Evolutionary conservation across 2,888 invertebrate species (phyloP).

Genomic region (Mystacides longicornis): DNA sequence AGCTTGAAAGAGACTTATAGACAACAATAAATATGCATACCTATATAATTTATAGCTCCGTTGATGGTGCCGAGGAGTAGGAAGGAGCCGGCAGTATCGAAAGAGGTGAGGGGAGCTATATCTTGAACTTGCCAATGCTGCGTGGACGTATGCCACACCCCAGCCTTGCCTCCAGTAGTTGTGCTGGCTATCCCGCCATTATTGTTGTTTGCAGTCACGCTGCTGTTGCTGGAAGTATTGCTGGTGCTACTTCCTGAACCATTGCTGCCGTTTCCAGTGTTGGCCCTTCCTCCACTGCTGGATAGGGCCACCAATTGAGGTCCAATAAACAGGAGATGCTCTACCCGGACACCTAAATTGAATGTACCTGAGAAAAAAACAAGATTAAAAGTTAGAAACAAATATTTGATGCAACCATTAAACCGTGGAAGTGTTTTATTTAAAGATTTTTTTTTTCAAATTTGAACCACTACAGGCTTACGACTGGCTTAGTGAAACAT

Average conservation of each 20-base stretch:
- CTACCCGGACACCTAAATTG: constrained; percentile 85
- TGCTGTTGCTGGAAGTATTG: neutral
- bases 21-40: constrained; percentile 48
- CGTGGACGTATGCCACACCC: constrained; percentile 99
- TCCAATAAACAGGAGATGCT: constrained; percentile 95
- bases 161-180: constrained; percentile 72
- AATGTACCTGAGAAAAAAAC: constrained; percentile 65
- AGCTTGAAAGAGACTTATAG: too few relatives aligned
- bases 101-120: constrained; percentile 89
- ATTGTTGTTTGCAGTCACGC: constrained; percentile 60
- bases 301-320: constrained; percentile 96
- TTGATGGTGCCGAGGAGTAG: constrained; percentile 91
- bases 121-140: constrained; percentile 99
- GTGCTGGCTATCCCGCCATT: constrained; percentile 28
- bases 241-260: neutral
- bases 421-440: too few relatives aligned
- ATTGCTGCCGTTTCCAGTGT: neutral
- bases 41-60: constrained; percentile 95
- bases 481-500: too few relatives aligned
- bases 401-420: too few relatives aligned
- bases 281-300: constrained; percentile 35
- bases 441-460: too few relatives aligned
- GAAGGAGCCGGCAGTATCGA: constrained; percentile 96
- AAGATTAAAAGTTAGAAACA: too few relatives aligned
- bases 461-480: too few relatives aligned